Conservation (phyloP, 1,140 invertebrate species). For the Cherax quadricarinatus region DNA sequence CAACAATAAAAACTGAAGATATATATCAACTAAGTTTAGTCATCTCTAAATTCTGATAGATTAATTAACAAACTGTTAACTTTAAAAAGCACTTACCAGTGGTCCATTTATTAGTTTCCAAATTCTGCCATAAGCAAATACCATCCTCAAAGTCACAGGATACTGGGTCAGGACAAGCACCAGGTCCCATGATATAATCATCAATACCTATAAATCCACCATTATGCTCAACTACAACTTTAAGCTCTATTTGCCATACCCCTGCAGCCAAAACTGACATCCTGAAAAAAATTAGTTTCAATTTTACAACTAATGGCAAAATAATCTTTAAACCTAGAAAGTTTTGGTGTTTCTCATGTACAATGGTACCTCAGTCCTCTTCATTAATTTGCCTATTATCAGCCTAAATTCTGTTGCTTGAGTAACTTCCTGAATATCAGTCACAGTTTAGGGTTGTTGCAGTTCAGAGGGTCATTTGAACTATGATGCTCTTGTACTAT, state of each 20-base stretch:
- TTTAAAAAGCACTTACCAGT: slow-evolving; percentile 41
- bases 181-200: slow-evolving; percentile 44
- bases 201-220: slow-evolving; percentile 51
- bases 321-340: too few species aligned
- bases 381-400: not conserved
- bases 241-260: slow-evolving; percentile 58
- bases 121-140: slow-evolving; percentile 61
- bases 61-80: too few species aligned
- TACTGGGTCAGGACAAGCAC: slow-evolving; percentile 38
- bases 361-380: not conserved
- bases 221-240: not conserved
- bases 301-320: not conserved
- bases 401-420: not conserved
- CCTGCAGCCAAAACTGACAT: slow-evolving; percentile 38
- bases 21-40: too few species aligned
- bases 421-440: not conserved
- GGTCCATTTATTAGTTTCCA: slow-evolving; percentile 32
- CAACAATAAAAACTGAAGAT: too few species aligned
- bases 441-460: too few species aligned
- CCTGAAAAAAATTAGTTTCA: slow-evolving; percentile 1
- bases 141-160: slow-evolving; percentile 65
- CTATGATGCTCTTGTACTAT: too few species aligned
- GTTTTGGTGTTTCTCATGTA: too few species aligned
- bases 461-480: too few species aligned
- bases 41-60: too few species aligned